Conservation (phyloP, 2,797 vertebrate species). For the Bradypodion pumilum region DNA sequence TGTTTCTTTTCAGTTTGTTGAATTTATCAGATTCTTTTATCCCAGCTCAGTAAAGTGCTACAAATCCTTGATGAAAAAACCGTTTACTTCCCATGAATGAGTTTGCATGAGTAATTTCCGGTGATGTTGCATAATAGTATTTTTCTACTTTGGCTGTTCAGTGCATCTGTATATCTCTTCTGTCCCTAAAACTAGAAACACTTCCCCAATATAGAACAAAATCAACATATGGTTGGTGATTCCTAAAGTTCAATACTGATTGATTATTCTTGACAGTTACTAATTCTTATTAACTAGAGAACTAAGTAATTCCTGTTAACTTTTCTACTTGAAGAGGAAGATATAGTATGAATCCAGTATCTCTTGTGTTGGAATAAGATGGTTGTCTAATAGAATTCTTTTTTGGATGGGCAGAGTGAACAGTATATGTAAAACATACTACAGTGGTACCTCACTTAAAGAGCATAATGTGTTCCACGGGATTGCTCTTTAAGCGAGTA, state of each 20-base stretch:
- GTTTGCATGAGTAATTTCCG: neutral
- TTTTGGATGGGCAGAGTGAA: neutral
- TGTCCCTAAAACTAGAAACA: constrained; percentile 1
- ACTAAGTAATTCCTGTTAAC: neutral
- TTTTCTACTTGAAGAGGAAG: neutral
- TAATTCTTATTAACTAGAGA: too few species aligned
- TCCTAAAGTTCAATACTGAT: neutral
- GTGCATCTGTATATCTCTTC: constrained; percentile 25
- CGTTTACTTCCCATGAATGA: constrained; percentile 2
- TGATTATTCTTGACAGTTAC: neutral
- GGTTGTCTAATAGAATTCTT: neutral
- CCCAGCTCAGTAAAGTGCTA: constrained; percentile 9
- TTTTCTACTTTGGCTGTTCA: neutral
- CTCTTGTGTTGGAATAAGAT: neutral
- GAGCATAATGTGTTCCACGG: too few species aligned
- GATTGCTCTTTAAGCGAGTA: too few species aligned
- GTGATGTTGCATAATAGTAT: neutral
- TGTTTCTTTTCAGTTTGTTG: neutral
- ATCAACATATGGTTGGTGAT: neutral
- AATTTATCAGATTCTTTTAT: neutral
- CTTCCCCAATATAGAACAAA: constrained; percentile 6
- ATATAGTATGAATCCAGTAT: neutral
- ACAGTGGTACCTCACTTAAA: too few species aligned
- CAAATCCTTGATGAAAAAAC: neutral
- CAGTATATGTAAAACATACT: neutral